Evolutionary conservation across 2,113 vertebrate genomes (phyloP).

Genomic region (Microcebus ravelobensis): DNA sequence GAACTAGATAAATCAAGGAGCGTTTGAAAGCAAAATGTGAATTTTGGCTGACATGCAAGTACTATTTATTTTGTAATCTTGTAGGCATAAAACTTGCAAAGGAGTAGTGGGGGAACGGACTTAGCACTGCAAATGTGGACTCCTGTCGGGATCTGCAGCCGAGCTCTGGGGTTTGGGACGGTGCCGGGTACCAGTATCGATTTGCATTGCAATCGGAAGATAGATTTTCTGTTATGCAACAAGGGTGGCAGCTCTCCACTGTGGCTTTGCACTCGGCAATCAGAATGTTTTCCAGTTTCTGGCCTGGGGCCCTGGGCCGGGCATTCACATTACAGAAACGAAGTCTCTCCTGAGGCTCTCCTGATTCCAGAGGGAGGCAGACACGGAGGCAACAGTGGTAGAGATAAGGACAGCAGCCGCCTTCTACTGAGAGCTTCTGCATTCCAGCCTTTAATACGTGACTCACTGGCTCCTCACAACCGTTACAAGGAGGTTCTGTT

Average conservation of each 20-base stretch:
- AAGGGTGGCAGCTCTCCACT: conserved; percentile 60
- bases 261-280: conserved; percentile 1
- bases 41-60: conserved; percentile 46
- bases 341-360: not conserved
- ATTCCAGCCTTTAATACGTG: too few relatives aligned
- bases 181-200: conserved; percentile 15
- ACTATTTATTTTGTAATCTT: conserved; percentile 5
- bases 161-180: conserved; percentile 54
- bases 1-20: conserved; percentile 45
- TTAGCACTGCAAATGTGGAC: conserved; percentile 68
- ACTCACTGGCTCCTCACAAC: not conserved
- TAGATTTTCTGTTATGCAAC: conserved; percentile 44
- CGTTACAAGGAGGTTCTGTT: not conserved
- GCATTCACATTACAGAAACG: not conserved
- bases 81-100: conserved; percentile 66
- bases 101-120: conserved; percentile 23
- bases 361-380: not conserved
- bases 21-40: conserved; percentile 41
- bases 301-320: too few relatives aligned
- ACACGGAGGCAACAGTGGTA: too few relatives aligned
- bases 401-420: not conserved
- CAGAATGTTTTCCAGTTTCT: not conserved
- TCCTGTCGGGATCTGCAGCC: conserved; percentile 75
- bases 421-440: not conserved
- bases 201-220: not conserved